phyloP scores from a whole-genome alignment of 2,113 vertebrate genomes.

The Cinclus mexicanus region DNA sequence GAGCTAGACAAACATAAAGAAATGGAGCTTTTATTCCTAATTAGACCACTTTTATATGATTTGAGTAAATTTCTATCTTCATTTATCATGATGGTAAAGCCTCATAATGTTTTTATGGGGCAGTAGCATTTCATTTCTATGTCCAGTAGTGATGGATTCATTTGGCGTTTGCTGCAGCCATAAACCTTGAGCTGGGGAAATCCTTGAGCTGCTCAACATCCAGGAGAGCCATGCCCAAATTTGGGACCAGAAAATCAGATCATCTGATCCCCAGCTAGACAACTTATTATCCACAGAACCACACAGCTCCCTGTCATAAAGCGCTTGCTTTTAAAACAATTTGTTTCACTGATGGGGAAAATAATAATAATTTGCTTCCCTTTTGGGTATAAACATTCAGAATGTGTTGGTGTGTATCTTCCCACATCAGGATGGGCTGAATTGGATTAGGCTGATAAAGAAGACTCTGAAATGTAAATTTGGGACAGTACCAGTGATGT shows the following conservation, averaged over 20 bases:
- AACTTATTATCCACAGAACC: neutral
- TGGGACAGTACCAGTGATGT: neutral
- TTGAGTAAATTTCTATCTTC: slow-evolving; percentile 17
- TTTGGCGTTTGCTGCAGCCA: neutral
- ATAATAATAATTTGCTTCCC: neutral
- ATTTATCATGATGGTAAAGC: slow-evolving; percentile 6
- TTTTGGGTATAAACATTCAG: neutral
- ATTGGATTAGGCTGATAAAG: neutral
- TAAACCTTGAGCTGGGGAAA: neutral
- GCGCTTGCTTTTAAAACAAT: neutral
- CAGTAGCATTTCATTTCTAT: slow-evolving; percentile 43
- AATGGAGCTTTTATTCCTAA: slow-evolving; percentile 41
- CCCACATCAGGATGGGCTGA: neutral
- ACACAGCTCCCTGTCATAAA: neutral
- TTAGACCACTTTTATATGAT: slow-evolving; percentile 2
- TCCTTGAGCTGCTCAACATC: neutral
- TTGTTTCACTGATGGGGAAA: neutral
- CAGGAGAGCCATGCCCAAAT: neutral
- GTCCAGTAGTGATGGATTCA: slow-evolving; percentile 7
- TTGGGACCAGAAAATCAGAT: neutral
- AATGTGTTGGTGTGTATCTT: neutral
- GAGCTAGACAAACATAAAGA: neutral
- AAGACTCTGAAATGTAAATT: neutral
- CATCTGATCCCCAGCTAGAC: neutral
- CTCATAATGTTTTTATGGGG: slow-evolving; percentile 20